Conservation (phyloP, 2,797 vertebrate genomes). For the Eptatretus atami region DNA sequence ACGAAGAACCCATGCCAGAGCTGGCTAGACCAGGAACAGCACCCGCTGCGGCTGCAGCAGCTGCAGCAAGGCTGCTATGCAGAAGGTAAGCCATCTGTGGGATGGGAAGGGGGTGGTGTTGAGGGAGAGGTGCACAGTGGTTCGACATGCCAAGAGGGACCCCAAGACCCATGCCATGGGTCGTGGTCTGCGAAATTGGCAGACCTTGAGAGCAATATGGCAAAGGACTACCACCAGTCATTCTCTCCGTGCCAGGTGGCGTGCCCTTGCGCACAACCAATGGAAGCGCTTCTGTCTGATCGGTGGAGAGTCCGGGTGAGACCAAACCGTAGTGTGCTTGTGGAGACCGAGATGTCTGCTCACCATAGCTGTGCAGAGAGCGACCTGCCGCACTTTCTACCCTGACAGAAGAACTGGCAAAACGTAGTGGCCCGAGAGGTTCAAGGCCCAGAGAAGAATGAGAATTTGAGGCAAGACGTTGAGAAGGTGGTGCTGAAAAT, state of each 20-base stretch:
- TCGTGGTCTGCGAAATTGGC: not conserved
- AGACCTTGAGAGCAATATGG: not conserved
- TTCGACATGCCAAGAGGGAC: not conserved
- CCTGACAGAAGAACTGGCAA: no score
- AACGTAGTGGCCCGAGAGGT: no score
- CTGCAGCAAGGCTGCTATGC: slow-evolving; percentile 25
- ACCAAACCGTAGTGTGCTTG: no score
- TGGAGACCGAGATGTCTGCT: no score
- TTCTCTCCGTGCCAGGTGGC: not conserved
- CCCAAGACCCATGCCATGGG: not conserved
- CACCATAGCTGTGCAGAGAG: no score
- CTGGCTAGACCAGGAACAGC: not conserved
- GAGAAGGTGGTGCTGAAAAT: no score
- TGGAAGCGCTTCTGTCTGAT: not conserved
- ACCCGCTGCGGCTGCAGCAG: slow-evolving; percentile 7
- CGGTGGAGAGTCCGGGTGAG: not conserved
- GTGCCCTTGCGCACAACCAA: not conserved
- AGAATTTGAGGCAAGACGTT: no score
- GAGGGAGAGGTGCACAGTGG: slow-evolving; percentile 8
- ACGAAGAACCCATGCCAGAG: not conserved
- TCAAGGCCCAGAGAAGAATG: no score
- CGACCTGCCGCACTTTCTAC: no score
- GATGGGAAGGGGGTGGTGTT: slow-evolving; percentile 15
- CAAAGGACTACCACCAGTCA: not conserved
- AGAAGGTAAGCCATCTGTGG: slow-evolving; percentile 30